Conservation (phyloP, 2,113 vertebrate species). For the Dunckerocampus dactyliophorus region DNA sequence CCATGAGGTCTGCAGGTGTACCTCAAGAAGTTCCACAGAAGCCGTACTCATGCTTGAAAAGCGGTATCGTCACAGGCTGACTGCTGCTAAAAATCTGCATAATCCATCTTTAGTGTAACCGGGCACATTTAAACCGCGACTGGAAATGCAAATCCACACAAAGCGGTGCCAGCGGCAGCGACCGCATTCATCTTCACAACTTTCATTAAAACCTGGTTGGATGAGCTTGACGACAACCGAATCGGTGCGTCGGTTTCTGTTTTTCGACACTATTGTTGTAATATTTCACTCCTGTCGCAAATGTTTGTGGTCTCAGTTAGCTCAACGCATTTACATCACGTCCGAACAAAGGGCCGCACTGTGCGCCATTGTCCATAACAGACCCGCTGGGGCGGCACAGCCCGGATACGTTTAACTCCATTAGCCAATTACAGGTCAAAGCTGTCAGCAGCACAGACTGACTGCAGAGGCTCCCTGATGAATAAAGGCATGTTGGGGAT, state of each 20-base stretch:
- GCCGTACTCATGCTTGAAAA: too few relatives aligned
- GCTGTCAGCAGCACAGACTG: constrained; percentile 48
- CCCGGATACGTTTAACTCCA: constrained; percentile 37
- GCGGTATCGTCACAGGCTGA: too few relatives aligned
- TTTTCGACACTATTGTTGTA: constrained; percentile 31
- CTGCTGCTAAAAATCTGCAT: too few relatives aligned
- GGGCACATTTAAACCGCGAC: too few relatives aligned
- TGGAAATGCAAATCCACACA: too few relatives aligned
- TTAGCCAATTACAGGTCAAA: constrained; percentile 40
- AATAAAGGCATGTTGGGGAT: constrained; percentile 39
- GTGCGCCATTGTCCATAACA: constrained; percentile 4
- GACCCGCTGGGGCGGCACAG: neutral
- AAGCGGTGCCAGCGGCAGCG: too few relatives aligned
- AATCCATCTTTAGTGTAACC: too few relatives aligned
- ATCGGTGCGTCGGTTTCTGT: constrained; percentile 17
- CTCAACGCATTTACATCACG: neutral
- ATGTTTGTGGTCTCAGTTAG: neutral
- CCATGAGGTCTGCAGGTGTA: too few relatives aligned
- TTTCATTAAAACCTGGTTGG: constrained; percentile 49
- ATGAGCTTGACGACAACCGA: constrained; percentile 51
- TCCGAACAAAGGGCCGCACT: constrained; percentile 1
- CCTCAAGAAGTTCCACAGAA: too few relatives aligned
- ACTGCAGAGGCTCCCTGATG: constrained; percentile 39
- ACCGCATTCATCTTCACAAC: too few relatives aligned
- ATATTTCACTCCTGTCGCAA: constrained; percentile 35